Percentiles rank a stretch among this genome's conserved stretches.
Evolutionary conservation across 2,888 invertebrate species (phyloP).

Genomic region (Fragum sueziense): DNA sequence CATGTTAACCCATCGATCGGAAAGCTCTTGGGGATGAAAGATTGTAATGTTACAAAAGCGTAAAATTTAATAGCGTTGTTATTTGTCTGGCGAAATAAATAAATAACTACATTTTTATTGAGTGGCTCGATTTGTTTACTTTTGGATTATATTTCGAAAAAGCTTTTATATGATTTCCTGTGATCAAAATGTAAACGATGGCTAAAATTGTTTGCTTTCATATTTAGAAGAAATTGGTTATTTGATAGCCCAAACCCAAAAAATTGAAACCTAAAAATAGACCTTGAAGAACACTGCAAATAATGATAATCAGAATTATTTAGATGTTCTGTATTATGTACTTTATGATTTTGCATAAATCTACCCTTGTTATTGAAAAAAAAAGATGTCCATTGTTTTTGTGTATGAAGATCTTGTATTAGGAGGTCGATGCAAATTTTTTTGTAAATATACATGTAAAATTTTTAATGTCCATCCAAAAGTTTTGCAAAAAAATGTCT

Average conservation of each 20-base stretch:
- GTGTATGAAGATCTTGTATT: too few relatives aligned
- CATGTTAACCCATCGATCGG: too few relatives aligned
- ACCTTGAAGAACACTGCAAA: slow-evolving; percentile 10
- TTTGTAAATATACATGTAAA: too few relatives aligned
- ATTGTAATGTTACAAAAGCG: slow-evolving; percentile 14
- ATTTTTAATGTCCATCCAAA: too few relatives aligned
- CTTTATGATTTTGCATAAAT: neutral
- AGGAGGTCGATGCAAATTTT: too few relatives aligned
- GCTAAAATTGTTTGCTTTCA: slow-evolving; percentile 35
- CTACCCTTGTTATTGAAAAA: neutral
- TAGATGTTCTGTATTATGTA: slow-evolving; percentile 9
- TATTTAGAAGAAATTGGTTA: slow-evolving; percentile 25
- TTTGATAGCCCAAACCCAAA: slow-evolving; percentile 24
- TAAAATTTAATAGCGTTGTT: slow-evolving; percentile 15
- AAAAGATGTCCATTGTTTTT: neutral
- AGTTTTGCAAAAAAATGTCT: too few relatives aligned
- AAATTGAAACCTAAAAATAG: slow-evolving; percentile 2
- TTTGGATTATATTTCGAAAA: slow-evolving; percentile 46
- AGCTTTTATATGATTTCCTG: slow-evolving; percentile 37
- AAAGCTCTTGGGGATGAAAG: neutral
- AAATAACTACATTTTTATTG: slow-evolving; percentile 44
- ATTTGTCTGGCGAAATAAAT: slow-evolving; percentile 51
- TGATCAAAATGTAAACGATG: slow-evolving; percentile 25
- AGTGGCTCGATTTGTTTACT: slow-evolving; percentile 40
- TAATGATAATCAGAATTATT: slow-evolving; percentile 15